Evolutionary conservation across 2,113 vertebrate genomes (phyloP).

Genomic region (Entelurus aequoreus): DNA sequence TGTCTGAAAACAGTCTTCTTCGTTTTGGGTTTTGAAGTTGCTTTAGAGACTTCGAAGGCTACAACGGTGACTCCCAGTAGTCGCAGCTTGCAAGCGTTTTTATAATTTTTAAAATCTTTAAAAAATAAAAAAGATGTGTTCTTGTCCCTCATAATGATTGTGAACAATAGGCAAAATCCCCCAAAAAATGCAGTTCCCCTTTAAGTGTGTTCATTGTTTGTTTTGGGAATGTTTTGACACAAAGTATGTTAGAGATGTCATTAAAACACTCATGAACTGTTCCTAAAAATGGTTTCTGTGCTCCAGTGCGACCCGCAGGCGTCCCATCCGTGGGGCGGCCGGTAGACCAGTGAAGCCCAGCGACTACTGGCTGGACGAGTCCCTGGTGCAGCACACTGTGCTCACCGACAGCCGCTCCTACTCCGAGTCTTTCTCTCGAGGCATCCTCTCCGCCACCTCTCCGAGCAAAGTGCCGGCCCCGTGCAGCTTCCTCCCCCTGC

Average conservation of each 20-base stretch:
- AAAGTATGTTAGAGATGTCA: not conserved
- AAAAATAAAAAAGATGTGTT: too few relatives aligned
- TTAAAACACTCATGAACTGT: not conserved
- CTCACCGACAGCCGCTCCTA: constrained; percentile 51
- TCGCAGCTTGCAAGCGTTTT: too few relatives aligned
- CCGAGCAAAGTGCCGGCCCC: constrained; percentile 26
- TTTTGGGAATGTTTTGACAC: too few relatives aligned
- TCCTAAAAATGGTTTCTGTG: not conserved
- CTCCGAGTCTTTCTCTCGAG: constrained; percentile 43
- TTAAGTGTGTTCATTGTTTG: too few relatives aligned
- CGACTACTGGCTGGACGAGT: constrained; percentile 85
- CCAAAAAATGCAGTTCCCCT: too few relatives aligned
- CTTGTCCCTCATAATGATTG: too few relatives aligned
- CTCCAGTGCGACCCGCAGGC: constrained; percentile 86
- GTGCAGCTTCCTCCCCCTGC: constrained; percentile 70
- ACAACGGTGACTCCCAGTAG: too few relatives aligned
- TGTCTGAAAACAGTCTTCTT: too few relatives aligned
- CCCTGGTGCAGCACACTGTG: constrained; percentile 47
- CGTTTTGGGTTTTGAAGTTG: too few relatives aligned
- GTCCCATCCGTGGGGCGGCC: constrained; percentile 90
- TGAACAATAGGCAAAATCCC: too few relatives aligned
- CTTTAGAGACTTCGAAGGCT: too few relatives aligned
- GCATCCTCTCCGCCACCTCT: not conserved
- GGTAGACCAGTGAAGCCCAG: constrained; percentile 81
- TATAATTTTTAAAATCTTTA: too few relatives aligned